Evolutionary conservation across 2,888 invertebrate species (phyloP).

Genomic region (Alloplasta piceator): DNA sequence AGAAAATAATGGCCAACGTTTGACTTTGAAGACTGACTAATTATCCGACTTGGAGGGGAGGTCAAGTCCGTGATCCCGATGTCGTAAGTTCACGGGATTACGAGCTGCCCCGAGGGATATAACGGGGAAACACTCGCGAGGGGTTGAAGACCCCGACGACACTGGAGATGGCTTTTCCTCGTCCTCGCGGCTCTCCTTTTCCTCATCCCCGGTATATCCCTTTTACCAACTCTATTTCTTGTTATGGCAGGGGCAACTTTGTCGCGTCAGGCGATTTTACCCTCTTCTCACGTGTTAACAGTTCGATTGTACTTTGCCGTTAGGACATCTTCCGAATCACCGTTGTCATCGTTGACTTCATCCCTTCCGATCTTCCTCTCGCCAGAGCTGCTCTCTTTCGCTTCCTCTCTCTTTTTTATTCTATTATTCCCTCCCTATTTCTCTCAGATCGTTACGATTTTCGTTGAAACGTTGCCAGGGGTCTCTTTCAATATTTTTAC

Average conservation of each 20-base stretch:
- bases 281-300: conserved; percentile 50
- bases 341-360: conserved; percentile 11
- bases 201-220: neutral
- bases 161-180: conserved; percentile 10
- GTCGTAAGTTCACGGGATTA: conserved; percentile 52
- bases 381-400: conserved; percentile 2
- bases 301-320: conserved; percentile 32
- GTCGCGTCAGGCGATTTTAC: conserved; percentile 21
- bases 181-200: neutral
- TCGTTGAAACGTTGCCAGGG: neutral
- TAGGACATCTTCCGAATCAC: conserved; percentile 47
- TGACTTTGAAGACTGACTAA: conserved; percentile 35
- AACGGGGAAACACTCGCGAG: conserved; percentile 36
- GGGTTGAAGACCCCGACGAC: conserved; percentile 40
- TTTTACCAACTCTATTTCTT: conserved; percentile 21
- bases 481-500: neutral
- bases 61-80: conserved; percentile 38
- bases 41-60: conserved; percentile 13
- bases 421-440: neutral
- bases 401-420: neutral
- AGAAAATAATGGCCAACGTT: conserved; percentile 15
- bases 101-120: conserved; percentile 48
- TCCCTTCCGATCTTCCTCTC: neutral
- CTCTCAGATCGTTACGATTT: conserved; percentile 26
- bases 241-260: conserved; percentile 16